Conservation (phyloP, 2,113 vertebrate species). For the Malaclemys terrapin region DNA sequence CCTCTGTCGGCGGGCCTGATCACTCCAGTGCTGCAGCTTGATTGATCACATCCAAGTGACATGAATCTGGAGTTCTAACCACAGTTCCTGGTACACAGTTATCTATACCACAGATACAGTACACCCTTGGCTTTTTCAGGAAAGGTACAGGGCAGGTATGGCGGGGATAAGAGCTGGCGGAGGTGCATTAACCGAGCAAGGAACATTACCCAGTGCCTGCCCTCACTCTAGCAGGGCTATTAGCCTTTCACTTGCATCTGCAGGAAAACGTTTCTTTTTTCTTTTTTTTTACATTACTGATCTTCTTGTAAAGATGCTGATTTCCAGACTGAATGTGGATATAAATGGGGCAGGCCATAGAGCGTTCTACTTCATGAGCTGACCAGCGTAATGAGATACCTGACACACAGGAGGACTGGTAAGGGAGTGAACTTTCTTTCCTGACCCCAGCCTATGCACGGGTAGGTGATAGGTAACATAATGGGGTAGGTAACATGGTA, state of each 20-base stretch:
- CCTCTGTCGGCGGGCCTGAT: no score
- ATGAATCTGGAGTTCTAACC: neutral
- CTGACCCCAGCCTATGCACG: neutral
- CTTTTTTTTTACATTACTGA: neutral
- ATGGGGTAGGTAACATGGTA: neutral
- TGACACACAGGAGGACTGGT: neutral
- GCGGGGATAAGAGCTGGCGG: neutral
- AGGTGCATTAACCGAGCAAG: neutral
- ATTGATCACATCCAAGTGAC: neutral
- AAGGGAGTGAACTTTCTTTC: neutral
- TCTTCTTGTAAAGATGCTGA: neutral
- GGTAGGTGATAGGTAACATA: neutral
- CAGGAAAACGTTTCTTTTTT: neutral
- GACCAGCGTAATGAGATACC: neutral
- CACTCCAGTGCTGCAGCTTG: neutral
- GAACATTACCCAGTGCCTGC: neutral
- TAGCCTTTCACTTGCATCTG: neutral
- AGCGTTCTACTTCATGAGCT: neutral
- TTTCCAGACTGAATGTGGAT: neutral
- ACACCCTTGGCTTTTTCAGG: neutral
- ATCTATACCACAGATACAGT: fast-evolving
- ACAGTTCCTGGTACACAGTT: neutral
- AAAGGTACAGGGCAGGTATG: neutral
- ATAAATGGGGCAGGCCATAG: neutral
- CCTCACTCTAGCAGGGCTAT: neutral